Percentiles rank a stretch among this genome's conserved stretches.
Conservation (phyloP, 2,113 vertebrate genomes). For the Diadophis punctatus region DNA sequence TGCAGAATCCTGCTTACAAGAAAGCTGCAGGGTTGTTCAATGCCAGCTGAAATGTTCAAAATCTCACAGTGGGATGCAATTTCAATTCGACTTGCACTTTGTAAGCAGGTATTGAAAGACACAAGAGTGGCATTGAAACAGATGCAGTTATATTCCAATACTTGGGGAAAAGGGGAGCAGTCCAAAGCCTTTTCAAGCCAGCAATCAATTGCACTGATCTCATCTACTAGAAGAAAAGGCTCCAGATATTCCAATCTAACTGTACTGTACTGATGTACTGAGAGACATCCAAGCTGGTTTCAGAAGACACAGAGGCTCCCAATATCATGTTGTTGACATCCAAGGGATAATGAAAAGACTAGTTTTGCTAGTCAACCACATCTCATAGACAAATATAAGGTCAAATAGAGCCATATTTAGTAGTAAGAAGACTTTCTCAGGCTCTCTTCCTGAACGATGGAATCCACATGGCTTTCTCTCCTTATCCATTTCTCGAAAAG, state of each 20-base stretch:
- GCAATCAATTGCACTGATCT: not conserved
- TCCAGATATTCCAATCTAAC: not conserved
- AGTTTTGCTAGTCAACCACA: too few species aligned
- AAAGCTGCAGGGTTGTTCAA: not conserved
- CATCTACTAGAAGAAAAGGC: not conserved
- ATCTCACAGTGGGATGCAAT: not conserved
- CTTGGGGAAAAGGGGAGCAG: not conserved
- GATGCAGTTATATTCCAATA: not conserved
- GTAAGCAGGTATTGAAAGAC: not conserved
- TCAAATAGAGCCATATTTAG: too few species aligned
- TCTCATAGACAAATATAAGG: too few species aligned
- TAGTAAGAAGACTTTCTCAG: too few species aligned
- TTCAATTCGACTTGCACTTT: not conserved
- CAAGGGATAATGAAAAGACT: not conserved
- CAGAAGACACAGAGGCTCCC: not conserved
- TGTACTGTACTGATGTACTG: not conserved
- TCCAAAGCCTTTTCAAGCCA: not conserved
- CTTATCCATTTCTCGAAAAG: too few species aligned
- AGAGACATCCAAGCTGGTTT: not conserved
- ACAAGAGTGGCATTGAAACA: not conserved
- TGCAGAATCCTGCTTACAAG: not conserved
- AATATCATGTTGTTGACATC: not conserved
- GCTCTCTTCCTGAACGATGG: too few species aligned
- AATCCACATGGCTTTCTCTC: too few species aligned
- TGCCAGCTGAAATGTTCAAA: not conserved